phyloP scores from a whole-genome alignment of 1,140 invertebrate genomes.

The Euglossa dilemma region DNA sequence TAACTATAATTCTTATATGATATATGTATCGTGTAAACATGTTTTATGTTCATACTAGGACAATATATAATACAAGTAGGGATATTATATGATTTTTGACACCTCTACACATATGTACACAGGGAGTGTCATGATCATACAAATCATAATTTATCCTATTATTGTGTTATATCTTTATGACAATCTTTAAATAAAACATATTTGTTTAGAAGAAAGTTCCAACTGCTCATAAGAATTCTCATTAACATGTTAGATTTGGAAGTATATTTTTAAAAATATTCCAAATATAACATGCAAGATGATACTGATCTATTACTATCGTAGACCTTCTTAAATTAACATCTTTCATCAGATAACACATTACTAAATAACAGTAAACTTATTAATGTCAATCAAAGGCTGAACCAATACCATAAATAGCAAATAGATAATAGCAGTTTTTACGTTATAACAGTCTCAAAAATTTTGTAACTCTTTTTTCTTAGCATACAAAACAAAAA shows the following conservation, averaged over 20 bases:
- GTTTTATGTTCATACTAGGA: slow-evolving; percentile 68
- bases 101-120: slow-evolving; percentile 58
- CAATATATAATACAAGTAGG: slow-evolving; percentile 67
- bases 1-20: slow-evolving; percentile 76
- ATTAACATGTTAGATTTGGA: background rate
- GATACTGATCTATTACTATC: background rate
- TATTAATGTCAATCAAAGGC: background rate
- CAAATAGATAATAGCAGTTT: background rate
- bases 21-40: slow-evolving; percentile 73
- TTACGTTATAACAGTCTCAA: background rate
- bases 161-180: slow-evolving; percentile 47
- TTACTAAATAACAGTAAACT: slow-evolving; percentile 14
- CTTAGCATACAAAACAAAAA: slow-evolving; percentile 10
- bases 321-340: background rate
- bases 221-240: slow-evolving; percentile 1
- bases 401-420: background rate
- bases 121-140: slow-evolving; percentile 59
- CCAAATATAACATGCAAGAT: background rate
- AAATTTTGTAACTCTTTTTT: background rate
- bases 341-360: background rate
- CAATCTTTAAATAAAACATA: slow-evolving; percentile 43
- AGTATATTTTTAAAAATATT: slow-evolving; percentile 14
- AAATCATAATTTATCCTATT: slow-evolving; percentile 48
- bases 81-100: slow-evolving; percentile 62
- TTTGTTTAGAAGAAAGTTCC: slow-evolving; percentile 15